These are phyloP conservation scores for Etheostoma cragini DNA, from an alignment of 2,113 vertebrate species.

Conservation along the genomic window DNA sequence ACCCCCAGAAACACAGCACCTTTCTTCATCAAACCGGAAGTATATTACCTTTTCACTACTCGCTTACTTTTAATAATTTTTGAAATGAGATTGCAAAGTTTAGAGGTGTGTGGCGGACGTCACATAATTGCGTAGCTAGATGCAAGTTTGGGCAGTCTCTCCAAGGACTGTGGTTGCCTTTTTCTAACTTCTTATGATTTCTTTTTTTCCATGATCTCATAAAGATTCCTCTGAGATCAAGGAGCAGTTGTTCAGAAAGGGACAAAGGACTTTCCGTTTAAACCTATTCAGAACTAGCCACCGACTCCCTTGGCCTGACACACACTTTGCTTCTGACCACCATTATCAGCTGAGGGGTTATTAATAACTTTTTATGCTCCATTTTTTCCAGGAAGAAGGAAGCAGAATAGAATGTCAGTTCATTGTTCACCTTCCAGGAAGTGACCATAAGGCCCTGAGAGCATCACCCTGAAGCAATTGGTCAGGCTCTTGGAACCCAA, in stretches of 20 bases:
- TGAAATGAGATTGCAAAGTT: conserved; percentile 22
- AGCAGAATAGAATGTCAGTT: conserved; percentile 68
- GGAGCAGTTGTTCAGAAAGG: conserved; percentile 39
- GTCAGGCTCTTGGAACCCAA: conserved; percentile 34
- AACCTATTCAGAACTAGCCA: conserved; percentile 32
- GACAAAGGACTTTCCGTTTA: conserved; percentile 48
- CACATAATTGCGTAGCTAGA: conserved; percentile 40
- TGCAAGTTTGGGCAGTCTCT: conserved; percentile 42
- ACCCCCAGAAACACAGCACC: conserved; percentile 13
- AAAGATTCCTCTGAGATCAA: conserved; percentile 67
- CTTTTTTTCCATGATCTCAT: conserved; percentile 68
- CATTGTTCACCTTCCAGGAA: conserved; percentile 80
- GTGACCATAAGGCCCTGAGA: conserved; percentile 48
- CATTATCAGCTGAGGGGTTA: conserved; percentile 60
- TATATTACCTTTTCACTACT: conserved; percentile 47
- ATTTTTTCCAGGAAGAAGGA: conserved; percentile 73
- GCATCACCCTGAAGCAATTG: conserved; percentile 30
- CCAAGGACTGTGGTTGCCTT: conserved; percentile 35
- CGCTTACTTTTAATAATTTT: conserved; percentile 34
- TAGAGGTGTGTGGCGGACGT: conserved; percentile 59
- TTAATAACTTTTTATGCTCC: conserved; percentile 74
- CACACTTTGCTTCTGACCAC: conserved; percentile 36
- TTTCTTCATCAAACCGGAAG: conserved; percentile 56
- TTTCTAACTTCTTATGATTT: conserved; percentile 45
- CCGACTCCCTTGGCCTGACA: conserved; percentile 6